Percentiles rank a stretch among this genome's conserved stretches.
Conservation (phyloP, 2,797 vertebrate species). For the Silurus lanzhouensis region DNA sequence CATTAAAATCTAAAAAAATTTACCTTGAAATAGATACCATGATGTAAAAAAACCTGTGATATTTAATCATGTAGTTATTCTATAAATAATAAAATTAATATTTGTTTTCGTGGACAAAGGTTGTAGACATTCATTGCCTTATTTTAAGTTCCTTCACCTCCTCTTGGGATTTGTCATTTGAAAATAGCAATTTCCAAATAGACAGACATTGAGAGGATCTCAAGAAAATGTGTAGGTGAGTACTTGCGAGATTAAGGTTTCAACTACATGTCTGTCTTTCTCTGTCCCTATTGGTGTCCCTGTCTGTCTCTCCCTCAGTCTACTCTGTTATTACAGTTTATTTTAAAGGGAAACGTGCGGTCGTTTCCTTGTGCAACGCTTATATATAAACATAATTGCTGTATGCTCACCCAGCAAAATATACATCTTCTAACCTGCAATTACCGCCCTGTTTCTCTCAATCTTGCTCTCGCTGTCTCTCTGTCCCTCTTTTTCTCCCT, state of each 20-base stretch:
- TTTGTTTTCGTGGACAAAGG: not conserved
- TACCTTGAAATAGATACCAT: not conserved
- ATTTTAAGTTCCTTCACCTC: not conserved
- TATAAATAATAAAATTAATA: not conserved
- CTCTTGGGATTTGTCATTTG: not conserved
- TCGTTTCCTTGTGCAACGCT: conserved; percentile 47
- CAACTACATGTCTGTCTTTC: conserved; percentile 40
- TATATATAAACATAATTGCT: conserved; percentile 64
- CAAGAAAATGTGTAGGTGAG: conserved; percentile 22
- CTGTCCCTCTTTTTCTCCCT: conserved; percentile 12
- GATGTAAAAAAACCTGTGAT: not conserved
- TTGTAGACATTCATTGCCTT: not conserved
- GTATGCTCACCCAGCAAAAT: conserved; percentile 79
- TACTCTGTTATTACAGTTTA: conserved; percentile 58
- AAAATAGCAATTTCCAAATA: conserved; percentile 21
- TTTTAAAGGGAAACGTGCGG: conserved; percentile 57
- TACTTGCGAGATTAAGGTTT: conserved; percentile 28
- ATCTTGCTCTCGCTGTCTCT: conserved; percentile 19
- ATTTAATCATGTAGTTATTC: not conserved
- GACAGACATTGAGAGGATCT: conserved; percentile 1
- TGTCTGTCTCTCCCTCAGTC: conserved; percentile 41
- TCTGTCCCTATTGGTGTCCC: conserved; percentile 15
- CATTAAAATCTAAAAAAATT: not conserved
- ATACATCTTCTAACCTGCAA: conserved; percentile 63
- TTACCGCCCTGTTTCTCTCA: conserved; percentile 46